Conservation (phyloP, 2,113 vertebrate species). For the Aramus guarauna region DNA sequence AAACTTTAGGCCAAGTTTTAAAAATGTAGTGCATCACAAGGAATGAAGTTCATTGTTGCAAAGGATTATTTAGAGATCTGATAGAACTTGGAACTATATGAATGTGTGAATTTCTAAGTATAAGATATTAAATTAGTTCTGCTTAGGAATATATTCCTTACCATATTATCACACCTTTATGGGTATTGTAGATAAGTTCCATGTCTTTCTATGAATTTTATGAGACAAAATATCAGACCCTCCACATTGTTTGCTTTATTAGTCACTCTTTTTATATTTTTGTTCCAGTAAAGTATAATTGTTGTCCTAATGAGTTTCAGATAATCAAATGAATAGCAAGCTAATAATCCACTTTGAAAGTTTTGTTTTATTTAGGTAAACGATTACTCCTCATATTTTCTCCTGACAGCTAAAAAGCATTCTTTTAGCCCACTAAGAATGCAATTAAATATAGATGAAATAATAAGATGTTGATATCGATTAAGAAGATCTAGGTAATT, state of each 20-base stretch:
- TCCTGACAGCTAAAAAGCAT: background rate
- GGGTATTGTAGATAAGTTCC: background rate
- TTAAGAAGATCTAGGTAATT: conserved; percentile 53
- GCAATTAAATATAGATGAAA: conserved; percentile 47
- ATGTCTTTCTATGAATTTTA: background rate
- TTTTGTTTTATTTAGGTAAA: background rate
- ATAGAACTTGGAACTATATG: background rate
- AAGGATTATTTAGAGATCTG: background rate
- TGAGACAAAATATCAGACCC: background rate
- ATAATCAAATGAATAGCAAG: background rate
- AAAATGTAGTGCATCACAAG: background rate
- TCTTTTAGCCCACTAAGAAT: background rate
- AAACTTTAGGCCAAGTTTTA: background rate
- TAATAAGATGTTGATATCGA: conserved; percentile 41
- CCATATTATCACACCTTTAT: background rate
- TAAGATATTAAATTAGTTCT: background rate
- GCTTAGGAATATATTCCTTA: background rate
- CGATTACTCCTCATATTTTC: background rate
- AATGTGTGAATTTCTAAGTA: background rate
- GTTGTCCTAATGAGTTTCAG: background rate
- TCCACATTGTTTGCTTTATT: background rate
- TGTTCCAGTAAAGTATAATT: background rate
- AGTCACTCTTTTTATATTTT: background rate
- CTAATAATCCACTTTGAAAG: background rate
- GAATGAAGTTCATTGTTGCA: background rate